These are phyloP conservation scores for Macropus fuliginosus DNA, from an alignment of 2,797 vertebrate genomes.

Conservation along the genomic window DNA sequence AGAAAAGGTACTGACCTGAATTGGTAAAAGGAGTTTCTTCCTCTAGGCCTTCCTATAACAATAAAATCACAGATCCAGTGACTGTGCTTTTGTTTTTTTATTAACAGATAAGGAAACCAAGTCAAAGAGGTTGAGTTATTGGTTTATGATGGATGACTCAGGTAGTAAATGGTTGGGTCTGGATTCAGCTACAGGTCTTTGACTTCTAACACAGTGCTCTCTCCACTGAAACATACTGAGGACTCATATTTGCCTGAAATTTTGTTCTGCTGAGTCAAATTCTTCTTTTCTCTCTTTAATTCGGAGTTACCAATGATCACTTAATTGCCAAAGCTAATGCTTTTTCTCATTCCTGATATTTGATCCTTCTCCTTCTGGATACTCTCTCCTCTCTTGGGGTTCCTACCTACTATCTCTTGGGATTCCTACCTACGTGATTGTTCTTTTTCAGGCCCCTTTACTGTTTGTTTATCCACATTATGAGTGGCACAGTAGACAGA, in stretches of 20 bases:
- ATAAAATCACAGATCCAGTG: not conserved
- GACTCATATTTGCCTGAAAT: not conserved
- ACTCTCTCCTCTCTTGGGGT: not conserved
- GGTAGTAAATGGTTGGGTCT: not conserved
- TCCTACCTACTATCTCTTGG: not conserved
- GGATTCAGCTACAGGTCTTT: not conserved
- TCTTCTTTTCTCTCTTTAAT: too few relatives aligned
- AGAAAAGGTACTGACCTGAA: not conserved
- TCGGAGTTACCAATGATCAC: not conserved
- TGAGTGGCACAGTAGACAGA: not conserved
- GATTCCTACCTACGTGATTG: not conserved
- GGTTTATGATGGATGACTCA: not conserved
- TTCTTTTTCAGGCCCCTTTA: not conserved
- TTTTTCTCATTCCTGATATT: not conserved
- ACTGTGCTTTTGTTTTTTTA: not conserved
- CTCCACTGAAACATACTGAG: not conserved
- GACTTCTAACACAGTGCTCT: not conserved
- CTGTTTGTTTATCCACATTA: not conserved
- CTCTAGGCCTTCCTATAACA: not conserved
- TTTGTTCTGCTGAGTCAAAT: not conserved
- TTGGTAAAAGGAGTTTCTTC: not conserved
- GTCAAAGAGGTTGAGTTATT: not conserved
- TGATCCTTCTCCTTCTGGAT: not conserved
- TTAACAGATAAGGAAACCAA: not conserved
- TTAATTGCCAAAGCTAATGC: not conserved